Evolutionary conservation across 2,113 vertebrate species (phyloP), one percentile per base, ranked within the genome.

Genomic region (Varanus komodoensis): DNA sequence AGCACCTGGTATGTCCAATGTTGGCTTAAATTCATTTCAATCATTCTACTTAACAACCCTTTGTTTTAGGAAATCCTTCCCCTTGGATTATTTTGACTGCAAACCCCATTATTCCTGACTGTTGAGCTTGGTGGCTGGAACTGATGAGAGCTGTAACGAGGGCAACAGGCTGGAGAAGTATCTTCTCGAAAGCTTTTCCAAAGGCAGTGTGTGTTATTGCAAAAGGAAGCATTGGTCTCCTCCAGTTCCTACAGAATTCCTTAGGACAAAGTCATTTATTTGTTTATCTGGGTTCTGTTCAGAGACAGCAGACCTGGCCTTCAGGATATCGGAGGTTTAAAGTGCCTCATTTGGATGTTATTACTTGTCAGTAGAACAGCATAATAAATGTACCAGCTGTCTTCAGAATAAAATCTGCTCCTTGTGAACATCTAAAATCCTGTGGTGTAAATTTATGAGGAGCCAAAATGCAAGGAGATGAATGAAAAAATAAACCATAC

Each of bases 361-460:
- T 94, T 92, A 44, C 73, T 54, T 81, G 57, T 17, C 73, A 90
- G 75, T 77, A 88, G 23, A 90, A 89, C 87, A 92, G 80, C 91
- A 87, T 3, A 74, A 89, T 78, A 93, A 91, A 89, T 64, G 78
- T 69, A 6, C 89, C 83, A 89, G 81, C 75, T 4, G 23, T 91
- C 78, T 80, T 48, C n/a, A 27, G 52, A 81, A 79, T 69, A 74
- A 87, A 87, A 90, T 82, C 29, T 25, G 44, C 75, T 48, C 29
- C 38, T 85, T 87, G 69, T 1, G 1, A 68, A 82, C 68, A 38
- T 27, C 27, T 87, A 84, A 29, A 92, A 79, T 2, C 73, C 21
- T 17, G 91, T 89, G 64, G n/a, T 68, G 88, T 92, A 93, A 5
- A 68, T 89, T 94, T 92, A 94, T 85, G 38, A 67, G 61, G 78